phyloP scores from a whole-genome alignment of 2,797 vertebrate genomes.

The Epinephelus awoara region DNA sequence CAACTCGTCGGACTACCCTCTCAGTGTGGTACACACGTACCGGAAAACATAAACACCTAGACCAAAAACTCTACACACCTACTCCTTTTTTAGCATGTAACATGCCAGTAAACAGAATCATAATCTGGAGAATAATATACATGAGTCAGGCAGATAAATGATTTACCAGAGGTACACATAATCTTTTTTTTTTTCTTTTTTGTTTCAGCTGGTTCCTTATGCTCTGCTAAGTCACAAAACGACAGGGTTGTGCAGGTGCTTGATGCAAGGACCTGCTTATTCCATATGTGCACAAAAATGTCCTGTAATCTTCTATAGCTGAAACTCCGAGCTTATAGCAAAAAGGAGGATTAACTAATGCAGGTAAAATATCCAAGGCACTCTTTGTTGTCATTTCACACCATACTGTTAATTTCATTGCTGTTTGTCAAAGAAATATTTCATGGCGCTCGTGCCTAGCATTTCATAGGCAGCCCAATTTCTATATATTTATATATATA shows the following conservation, averaged over 20 bases:
- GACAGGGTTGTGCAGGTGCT: slow-evolving; percentile 83
- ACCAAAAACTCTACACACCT: slow-evolving; percentile 70
- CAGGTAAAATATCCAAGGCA: slow-evolving; percentile 97
- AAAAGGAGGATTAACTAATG: slow-evolving; percentile 92
- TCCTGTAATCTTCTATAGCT: slow-evolving; percentile 84
- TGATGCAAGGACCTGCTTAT: slow-evolving; percentile 89
- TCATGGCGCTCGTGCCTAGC: slow-evolving; percentile 86
- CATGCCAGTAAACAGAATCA: slow-evolving; percentile 85
- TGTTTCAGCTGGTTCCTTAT: slow-evolving; percentile 81
- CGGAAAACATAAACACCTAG: slow-evolving; percentile 72
- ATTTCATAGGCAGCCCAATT: slow-evolving; percentile 85
- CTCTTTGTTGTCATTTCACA: slow-evolving; percentile 90
- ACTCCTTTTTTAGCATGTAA: slow-evolving; percentile 80
- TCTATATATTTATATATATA: slow-evolving; percentile 72
- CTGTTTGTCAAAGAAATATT: slow-evolving; percentile 86
- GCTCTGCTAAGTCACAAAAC: slow-evolving; percentile 87
- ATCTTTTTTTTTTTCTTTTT: slow-evolving; percentile 66
- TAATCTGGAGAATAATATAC: slow-evolving; percentile 79
- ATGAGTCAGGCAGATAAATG: slow-evolving; percentile 87
- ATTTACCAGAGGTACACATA: slow-evolving; percentile 88
- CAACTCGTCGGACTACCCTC: slow-evolving; percentile 77
- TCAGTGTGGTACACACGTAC: slow-evolving; percentile 73
- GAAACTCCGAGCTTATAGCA: slow-evolving; percentile 91
- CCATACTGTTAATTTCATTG: slow-evolving; percentile 88
- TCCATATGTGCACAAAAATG: slow-evolving; percentile 87